Evolutionary conservation across 1,140 invertebrate species (phyloP).

Genomic region (Drosophila nannoptera): DNA sequence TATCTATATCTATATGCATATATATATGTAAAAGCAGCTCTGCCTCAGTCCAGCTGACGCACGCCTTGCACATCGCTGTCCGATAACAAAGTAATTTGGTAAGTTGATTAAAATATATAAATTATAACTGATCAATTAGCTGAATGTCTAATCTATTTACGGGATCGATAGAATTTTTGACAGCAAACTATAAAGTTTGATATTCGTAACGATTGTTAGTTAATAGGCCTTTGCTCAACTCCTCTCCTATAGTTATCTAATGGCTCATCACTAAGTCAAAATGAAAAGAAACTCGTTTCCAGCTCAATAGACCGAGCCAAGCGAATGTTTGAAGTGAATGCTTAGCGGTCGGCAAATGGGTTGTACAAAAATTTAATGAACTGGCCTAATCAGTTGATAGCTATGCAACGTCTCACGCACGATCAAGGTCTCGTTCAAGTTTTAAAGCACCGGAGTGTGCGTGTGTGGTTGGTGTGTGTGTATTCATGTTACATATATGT

Average conservation of each 20-base stretch:
- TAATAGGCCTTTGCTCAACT: too few species aligned
- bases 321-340: conserved; percentile 4
- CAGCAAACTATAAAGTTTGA: too few species aligned
- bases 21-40: not conserved
- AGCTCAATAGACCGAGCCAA: conserved; percentile 19
- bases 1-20: not conserved
- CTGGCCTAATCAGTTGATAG: conserved; percentile 35
- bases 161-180: too few species aligned
- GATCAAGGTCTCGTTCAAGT: conserved; percentile 34
- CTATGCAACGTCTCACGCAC: conserved; percentile 31
- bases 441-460: conserved; percentile 6
- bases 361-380: conserved; percentile 28
- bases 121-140: not conserved
- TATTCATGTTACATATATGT: conserved; percentile 3
- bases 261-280: conserved; percentile 1
- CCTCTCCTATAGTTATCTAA: not conserved
- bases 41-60: conserved; percentile 7
- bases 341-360: not conserved
- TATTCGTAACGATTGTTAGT: too few species aligned
- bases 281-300: conserved; percentile 27
- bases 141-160: too few species aligned
- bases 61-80: conserved; percentile 26
- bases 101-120: conserved; percentile 11
- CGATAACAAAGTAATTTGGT: conserved; percentile 42
- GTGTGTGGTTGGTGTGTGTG: not conserved